These are phyloP conservation scores for Python bivittatus DNA, from an alignment of 2,113 vertebrate genomes.

Conservation along the genomic window DNA sequence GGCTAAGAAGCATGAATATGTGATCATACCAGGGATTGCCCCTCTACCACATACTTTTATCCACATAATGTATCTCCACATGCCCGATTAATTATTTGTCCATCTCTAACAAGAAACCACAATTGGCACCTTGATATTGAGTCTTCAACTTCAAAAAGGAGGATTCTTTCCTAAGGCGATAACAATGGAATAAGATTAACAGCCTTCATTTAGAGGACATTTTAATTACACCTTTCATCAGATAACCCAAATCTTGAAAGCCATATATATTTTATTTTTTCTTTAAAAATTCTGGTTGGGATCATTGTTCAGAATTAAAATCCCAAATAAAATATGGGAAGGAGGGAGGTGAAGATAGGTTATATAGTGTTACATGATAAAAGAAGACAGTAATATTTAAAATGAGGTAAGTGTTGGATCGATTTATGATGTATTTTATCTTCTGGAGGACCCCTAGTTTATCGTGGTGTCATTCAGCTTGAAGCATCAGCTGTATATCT, in stretches of 20 bases:
- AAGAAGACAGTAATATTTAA: constrained; percentile 87
- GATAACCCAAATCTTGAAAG: constrained; percentile 76
- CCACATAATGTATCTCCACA: background rate
- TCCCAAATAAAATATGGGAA: constrained; percentile 81
- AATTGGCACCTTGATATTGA: background rate
- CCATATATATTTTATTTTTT: constrained; percentile 78
- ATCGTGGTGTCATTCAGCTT: constrained; percentile 78
- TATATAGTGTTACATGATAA: constrained; percentile 87
- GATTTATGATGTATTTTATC: constrained; percentile 87
- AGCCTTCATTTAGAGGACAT: constrained; percentile 56
- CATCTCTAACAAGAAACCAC: background rate
- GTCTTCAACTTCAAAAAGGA: constrained; percentile 37
- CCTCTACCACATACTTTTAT: background rate
- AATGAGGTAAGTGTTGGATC: constrained; percentile 84
- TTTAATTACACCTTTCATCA: constrained; percentile 76
- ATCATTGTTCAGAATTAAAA: constrained; percentile 79
- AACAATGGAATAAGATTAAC: constrained; percentile 54
- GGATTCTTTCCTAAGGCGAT: constrained; percentile 46
- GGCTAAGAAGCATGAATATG: fast-evolving
- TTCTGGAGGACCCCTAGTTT: constrained; percentile 77
- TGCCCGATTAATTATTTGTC: constrained; percentile 25
- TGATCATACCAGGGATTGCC: background rate
- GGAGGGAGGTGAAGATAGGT: constrained; percentile 76
- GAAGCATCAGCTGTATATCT: constrained; percentile 80
- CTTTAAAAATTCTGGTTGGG: constrained; percentile 74